Evolutionary conservation across 1,140 invertebrate species (phyloP).

Genomic region (Drosophila sulfurigaster): DNA sequence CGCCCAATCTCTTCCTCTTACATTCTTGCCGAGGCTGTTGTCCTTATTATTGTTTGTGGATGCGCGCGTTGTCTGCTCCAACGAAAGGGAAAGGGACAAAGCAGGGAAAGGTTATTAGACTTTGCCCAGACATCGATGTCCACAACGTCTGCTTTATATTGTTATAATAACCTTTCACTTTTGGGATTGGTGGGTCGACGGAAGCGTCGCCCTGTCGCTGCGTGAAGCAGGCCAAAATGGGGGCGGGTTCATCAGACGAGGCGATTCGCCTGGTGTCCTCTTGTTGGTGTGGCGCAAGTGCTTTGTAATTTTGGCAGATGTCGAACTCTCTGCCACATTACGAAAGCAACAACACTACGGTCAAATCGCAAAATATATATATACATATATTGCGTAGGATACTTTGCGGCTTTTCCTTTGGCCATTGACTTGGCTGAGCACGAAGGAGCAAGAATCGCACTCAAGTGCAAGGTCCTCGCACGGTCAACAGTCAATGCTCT

Average conservation of each 20-base stretch:
- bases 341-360: slow-evolving; percentile 7
- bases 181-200: slow-evolving; percentile 55
- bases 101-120: slow-evolving; percentile 78
- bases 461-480: slow-evolving; percentile 15
- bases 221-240: neutral
- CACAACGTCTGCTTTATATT: slow-evolving; percentile 64
- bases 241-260: slow-evolving; percentile 35
- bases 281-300: neutral
- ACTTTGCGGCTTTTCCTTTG: neutral
- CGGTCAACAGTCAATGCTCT: slow-evolving; percentile 10
- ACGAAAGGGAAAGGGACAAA: slow-evolving; percentile 67
- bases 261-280: slow-evolving; percentile 7
- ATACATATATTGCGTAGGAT: slow-evolving; percentile 27
- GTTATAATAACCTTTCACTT: slow-evolving; percentile 79
- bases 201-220: slow-evolving; percentile 40
- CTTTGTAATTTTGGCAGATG: slow-evolving; percentile 14
- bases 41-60: slow-evolving; percentile 33
- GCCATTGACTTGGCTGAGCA: slow-evolving; percentile 12
- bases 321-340: slow-evolving; percentile 37
- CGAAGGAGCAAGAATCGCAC: neutral
- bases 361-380: neutral
- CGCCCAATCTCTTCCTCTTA: neutral
- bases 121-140: slow-evolving; percentile 65
- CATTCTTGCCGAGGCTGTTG: slow-evolving; percentile 10
- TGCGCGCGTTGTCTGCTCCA: slow-evolving; percentile 55